These are phyloP conservation scores for Melipona beecheii DNA, from an alignment of 2,888 invertebrate species.

Conservation along the genomic window DNA sequence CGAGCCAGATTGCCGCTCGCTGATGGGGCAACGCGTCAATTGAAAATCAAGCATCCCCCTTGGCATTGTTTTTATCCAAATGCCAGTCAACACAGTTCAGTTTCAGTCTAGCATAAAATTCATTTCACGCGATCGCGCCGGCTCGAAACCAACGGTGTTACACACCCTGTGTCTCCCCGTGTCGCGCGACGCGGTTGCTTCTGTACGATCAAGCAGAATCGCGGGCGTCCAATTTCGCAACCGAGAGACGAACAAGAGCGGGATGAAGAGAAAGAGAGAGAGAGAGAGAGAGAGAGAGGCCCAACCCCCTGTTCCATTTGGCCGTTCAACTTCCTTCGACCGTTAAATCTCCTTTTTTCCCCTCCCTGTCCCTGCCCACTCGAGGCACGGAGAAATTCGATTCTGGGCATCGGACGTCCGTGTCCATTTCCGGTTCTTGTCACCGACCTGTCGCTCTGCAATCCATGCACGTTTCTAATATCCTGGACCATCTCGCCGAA, in stretches of 20 bases:
- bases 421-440: conserved; percentile 68
- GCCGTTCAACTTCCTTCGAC: conserved; percentile 34
- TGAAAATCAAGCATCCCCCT: not conserved
- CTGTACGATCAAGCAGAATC: conserved; percentile 12
- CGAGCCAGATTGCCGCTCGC: not conserved
- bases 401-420: conserved; percentile 42
- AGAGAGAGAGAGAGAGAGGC: not conserved
- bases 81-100: not conserved
- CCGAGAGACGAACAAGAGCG: not conserved
- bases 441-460: conserved; percentile 64
- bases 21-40: not conserved
- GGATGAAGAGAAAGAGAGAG: not conserved
- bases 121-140: conserved; percentile 21
- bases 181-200: not conserved
- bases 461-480: conserved; percentile 80
- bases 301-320: conserved; percentile 12
- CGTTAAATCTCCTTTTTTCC: conserved; percentile 50
- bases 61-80: not conserved
- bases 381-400: conserved; percentile 1
- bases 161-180: not conserved
- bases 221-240: conserved; percentile 44
- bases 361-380: not conserved
- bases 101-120: conserved; percentile 4
- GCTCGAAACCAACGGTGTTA: not conserved
- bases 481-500: conserved; percentile 59